Evolutionary conservation across 2,888 invertebrate species (phyloP).

Genomic region (Lacanobia oleracea): DNA sequence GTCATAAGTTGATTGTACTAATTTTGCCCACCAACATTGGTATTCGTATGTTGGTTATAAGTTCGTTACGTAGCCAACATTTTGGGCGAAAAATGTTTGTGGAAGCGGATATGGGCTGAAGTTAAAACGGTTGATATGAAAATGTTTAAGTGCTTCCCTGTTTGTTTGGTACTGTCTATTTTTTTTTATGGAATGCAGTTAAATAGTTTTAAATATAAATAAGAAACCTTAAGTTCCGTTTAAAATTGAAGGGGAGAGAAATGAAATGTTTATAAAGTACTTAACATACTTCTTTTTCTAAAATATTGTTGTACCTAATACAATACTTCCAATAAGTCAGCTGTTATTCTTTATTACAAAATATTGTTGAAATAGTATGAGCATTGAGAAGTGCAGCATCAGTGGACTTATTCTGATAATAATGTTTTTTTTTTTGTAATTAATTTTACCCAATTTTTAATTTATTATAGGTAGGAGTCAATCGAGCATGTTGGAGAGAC

Average conservation of each 20-base stretch:
- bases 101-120: conserved; percentile 14
- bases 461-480: too few species aligned
- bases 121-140: conserved; percentile 38
- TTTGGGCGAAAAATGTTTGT: conserved; percentile 28
- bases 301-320: too few species aligned
- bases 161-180: conserved; percentile 31
- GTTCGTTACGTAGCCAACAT: conserved; percentile 28
- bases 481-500: too few species aligned
- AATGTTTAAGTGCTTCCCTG: conserved; percentile 45
- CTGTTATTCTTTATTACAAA: too few species aligned
- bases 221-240: not conserved
- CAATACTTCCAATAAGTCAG: too few species aligned
- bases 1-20: conserved; percentile 50
- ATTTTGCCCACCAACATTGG: conserved; percentile 30
- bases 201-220: conserved; percentile 32
- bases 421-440: too few species aligned
- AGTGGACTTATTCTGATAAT: too few species aligned
- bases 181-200: conserved; percentile 14
- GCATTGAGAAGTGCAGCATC: too few species aligned
- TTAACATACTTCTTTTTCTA: too few species aligned
- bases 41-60: conserved; percentile 14
- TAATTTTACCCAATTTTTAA: too few species aligned
- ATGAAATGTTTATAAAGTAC: not conserved
- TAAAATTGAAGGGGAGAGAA: not conserved
- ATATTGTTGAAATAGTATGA: too few species aligned